These are phyloP conservation scores for Plestiodon gilberti DNA, from an alignment of 2,113 vertebrate species.

Conservation along the genomic window DNA sequence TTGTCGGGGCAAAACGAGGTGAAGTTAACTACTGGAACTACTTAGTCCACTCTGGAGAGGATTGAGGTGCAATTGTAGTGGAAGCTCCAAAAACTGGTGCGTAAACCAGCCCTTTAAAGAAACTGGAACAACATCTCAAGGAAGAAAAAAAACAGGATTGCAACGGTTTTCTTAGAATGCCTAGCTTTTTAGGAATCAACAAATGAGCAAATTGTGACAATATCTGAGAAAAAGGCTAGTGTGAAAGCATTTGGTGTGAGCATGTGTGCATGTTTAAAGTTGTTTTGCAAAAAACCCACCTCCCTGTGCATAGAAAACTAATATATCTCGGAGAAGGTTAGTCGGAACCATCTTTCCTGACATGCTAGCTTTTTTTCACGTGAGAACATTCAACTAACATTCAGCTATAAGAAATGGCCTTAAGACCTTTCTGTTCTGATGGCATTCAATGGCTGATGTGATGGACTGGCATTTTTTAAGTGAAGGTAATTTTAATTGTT, in stretches of 20 bases:
- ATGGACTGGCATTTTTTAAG: too few species aligned
- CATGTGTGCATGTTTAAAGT: not conserved
- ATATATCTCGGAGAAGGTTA: not conserved
- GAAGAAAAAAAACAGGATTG: too few species aligned
- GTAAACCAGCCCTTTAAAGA: not conserved
- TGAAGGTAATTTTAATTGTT: too few species aligned
- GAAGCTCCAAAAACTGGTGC: not conserved
- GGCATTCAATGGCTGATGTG: too few species aligned
- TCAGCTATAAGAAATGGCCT: too few species aligned
- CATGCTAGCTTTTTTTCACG: not conserved
- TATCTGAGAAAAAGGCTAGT: not conserved
- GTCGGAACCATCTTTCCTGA: not conserved
- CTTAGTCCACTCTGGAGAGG: not conserved
- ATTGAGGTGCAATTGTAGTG: not conserved
- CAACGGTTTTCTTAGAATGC: too few species aligned
- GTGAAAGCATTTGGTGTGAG: not conserved
- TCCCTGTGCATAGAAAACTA: not conserved
- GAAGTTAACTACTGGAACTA: not conserved
- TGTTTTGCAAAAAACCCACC: not conserved
- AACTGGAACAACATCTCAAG: too few species aligned
- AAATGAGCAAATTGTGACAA: not conserved
- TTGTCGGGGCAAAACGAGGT: not conserved
- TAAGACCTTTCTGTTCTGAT: too few species aligned
- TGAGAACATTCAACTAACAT: too few species aligned
- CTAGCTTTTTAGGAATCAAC: not conserved